phyloP scores from a whole-genome alignment of 1,140 invertebrate genomes.

The Chironomus striatipennis region DNA sequence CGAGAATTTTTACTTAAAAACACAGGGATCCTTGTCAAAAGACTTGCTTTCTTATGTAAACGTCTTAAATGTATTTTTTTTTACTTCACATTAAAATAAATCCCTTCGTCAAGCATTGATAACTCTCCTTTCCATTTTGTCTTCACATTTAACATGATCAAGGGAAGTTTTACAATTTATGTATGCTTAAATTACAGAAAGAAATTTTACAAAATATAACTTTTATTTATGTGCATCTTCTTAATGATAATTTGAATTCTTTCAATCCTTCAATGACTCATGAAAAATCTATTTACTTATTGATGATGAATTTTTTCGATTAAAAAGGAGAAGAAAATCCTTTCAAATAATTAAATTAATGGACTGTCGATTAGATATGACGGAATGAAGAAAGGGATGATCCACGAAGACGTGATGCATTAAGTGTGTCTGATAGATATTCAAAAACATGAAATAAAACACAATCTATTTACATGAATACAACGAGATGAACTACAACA shows the following conservation, averaged over 20 bases:
- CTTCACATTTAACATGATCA: no score
- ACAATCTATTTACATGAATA: no score
- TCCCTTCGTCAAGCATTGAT: slow-evolving; percentile 11
- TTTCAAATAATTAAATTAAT: not conserved
- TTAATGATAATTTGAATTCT: no score
- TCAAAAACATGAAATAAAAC: no score
- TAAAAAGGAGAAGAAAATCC: no score
- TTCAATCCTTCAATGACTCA: not conserved
- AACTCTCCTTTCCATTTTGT: not conserved
- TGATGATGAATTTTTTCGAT: not conserved
- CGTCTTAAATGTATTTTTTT: not conserved
- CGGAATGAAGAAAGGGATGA: not conserved
- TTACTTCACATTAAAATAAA: not conserved
- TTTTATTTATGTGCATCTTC: no score
- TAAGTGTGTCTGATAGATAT: slow-evolving; percentile 4
- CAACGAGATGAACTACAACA: no score
- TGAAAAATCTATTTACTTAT: not conserved
- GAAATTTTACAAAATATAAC: no score
- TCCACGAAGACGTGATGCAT: not conserved
- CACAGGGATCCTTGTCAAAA: not conserved
- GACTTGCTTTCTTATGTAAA: not conserved
- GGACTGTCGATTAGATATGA: slow-evolving; percentile 1
- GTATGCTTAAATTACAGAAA: no score
- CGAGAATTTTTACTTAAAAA: no score
- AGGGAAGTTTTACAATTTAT: no score